Evolutionary conservation across 1,140 invertebrate species (phyloP).

Genomic region (Papilio polytes): DNA sequence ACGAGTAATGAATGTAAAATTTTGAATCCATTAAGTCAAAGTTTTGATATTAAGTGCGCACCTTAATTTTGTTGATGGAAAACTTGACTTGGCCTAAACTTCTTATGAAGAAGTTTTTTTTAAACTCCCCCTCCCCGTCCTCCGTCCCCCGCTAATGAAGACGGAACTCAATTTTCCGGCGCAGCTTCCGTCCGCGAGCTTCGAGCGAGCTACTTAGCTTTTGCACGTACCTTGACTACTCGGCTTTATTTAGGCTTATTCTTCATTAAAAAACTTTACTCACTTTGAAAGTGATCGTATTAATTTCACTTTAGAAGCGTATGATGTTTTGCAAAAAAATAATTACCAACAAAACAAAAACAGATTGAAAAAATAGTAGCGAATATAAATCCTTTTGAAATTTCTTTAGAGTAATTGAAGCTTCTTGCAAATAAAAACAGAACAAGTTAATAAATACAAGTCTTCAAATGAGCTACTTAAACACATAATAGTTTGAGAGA

Average conservation of each 20-base stretch:
- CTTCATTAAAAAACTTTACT: constrained; percentile 11
- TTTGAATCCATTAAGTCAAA: constrained; percentile 76
- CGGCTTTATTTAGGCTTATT: constrained; percentile 38
- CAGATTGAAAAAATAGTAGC: no score
- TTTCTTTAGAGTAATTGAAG: background rate
- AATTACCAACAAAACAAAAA: no score
- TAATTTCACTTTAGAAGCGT: background rate
- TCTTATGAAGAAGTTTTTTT: constrained; percentile 71
- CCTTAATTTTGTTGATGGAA: constrained; percentile 80
- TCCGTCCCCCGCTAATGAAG: constrained; percentile 64
- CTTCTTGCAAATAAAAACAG: background rate
- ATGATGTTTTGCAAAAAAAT: no score
- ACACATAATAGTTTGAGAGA: constrained; percentile 6
- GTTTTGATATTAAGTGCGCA: constrained; percentile 76
- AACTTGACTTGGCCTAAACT: constrained; percentile 71
- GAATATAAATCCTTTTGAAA: background rate
- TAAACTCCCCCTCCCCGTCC: constrained; percentile 43
- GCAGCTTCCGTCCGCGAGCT: constrained; percentile 40
- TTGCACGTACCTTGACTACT: constrained; percentile 24
- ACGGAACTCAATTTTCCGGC: constrained; percentile 57
- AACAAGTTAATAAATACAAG: background rate
- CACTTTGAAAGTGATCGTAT: background rate
- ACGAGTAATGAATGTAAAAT: constrained; percentile 76
- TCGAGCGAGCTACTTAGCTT: constrained; percentile 31
- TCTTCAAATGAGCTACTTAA: background rate